These are phyloP conservation scores for Ctenodactylus gundi DNA, from an alignment of 2,113 vertebrate species.

Conservation along the genomic window DNA sequence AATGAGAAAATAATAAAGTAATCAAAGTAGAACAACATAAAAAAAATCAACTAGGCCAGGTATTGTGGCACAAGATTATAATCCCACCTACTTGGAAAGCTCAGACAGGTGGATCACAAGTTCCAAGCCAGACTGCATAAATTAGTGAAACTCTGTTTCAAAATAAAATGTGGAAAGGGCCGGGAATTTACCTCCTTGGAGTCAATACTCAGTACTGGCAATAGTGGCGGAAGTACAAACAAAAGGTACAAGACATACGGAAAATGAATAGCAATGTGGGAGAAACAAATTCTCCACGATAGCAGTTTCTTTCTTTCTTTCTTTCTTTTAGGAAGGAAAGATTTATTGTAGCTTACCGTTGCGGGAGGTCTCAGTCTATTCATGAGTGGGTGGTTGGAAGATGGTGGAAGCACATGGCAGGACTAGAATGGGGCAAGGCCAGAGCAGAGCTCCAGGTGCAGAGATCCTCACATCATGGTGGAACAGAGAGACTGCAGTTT, in stretches of 20 bases:
- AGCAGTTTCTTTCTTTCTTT: too few species aligned
- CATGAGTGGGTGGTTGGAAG: too few species aligned
- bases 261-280: background rate
- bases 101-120: background rate
- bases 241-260: background rate
- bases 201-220: background rate
- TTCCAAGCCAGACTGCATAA: background rate
- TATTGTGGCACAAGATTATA: background rate
- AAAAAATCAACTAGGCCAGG: background rate
- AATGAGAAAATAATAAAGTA: background rate
- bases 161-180: background rate
- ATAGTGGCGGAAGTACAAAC: background rate
- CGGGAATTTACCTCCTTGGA: background rate
- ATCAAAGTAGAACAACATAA: background rate
- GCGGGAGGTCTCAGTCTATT: too few species aligned
- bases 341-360: too few species aligned
- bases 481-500: too few species aligned
- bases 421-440: too few species aligned
- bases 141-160: background rate
- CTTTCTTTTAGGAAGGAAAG: too few species aligned
- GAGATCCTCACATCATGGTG: too few species aligned
- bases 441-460: too few species aligned
- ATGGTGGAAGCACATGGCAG: too few species aligned
- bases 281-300: background rate
- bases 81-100: background rate